Evolutionary conservation across 2,113 vertebrate species (phyloP), one percentile per base, ranked within the genome.

Genomic region (Protobothrops flavoviridis): DNA sequence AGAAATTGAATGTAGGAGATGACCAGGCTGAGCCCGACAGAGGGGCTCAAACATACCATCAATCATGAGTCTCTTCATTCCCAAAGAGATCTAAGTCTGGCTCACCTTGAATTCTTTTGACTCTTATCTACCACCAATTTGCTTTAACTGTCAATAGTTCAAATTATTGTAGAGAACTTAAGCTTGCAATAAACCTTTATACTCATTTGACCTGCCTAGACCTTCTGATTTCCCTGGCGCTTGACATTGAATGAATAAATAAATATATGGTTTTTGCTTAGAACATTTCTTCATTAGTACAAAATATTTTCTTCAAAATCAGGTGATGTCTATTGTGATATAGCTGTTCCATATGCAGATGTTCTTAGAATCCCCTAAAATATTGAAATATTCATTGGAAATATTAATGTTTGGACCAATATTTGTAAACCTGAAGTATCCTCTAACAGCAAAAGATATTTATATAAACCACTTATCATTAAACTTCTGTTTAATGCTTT

Each of bases 351-450:
- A 64, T 52, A 74, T 15, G 21, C n/a, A 90, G n/a, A 52, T n/a
- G 1, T 1, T 0, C 0, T 2, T 23, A 12, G 21, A 1, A 56
- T 39, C 1, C 5, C 59, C 43, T 43, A 17, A 69, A 55, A 33
- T 53, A 88, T 39, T 43, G 39, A 69, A 8, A 61, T n/a, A 43
- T 53, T 24, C 39, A 59, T 20, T 55, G 9, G 33, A 69, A 74
- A 87, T 89, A 11, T 57, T 59, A 48, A 21, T 33, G 21, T n/a
- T 88, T 92, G 52, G 10, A 69, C 26, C 29, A 93, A 45, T 85
- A 90, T 81, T 85, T 89, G 29, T 90, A 26, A 85, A 8, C 48
- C 59, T 59, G 33, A 43, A 29, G 33, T 21, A 64, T n/a, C 52
- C 11, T 43, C 39, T 17, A 81, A 7, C 17, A 81, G 17, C n/a